These are phyloP conservation scores for Ephestia elutella DNA, from an alignment of 1,140 invertebrate genomes.

Conservation along the genomic window DNA sequence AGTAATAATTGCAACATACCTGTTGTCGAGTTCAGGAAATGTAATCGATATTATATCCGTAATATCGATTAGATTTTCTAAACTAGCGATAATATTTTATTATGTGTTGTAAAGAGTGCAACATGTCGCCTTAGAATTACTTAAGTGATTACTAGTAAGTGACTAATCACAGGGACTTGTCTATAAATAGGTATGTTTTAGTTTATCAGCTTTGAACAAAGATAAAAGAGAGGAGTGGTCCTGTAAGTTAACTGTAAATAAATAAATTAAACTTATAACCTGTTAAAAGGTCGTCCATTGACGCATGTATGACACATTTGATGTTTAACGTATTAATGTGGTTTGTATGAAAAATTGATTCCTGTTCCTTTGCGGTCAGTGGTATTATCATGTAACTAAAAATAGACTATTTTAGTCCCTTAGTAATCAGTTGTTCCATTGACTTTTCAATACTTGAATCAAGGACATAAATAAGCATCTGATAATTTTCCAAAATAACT, in stretches of 20 bases:
- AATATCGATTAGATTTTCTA: too few relatives aligned
- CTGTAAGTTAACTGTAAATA: conserved; percentile 2
- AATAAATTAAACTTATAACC: neutral
- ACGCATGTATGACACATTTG: neutral
- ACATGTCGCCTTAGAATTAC: neutral
- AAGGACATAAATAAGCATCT: too few relatives aligned
- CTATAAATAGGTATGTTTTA: neutral
- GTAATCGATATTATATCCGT: too few relatives aligned
- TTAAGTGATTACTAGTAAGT: neutral
- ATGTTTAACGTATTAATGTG: neutral
- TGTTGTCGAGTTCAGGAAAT: too few relatives aligned
- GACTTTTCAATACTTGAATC: too few relatives aligned
- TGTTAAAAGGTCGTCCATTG: neutral
- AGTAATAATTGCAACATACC: too few relatives aligned
- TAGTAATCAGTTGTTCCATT: too few relatives aligned
- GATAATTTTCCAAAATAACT: too few relatives aligned
- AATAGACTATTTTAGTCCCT: too few relatives aligned
- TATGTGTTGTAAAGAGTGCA: neutral
- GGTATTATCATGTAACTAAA: too few relatives aligned
- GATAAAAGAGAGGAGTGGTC: conserved; percentile 1
- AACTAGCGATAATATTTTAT: neutral
- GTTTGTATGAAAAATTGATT: neutral
- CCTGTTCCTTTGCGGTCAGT: too few relatives aligned
- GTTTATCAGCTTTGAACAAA: neutral
- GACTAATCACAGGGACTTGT: conserved; percentile 1